Percentiles rank a stretch among this genome's conserved stretches.
Conservation (phyloP, 37 sponge, comb jelly and placozoan species). For the Beroe forskalii region DNA sequence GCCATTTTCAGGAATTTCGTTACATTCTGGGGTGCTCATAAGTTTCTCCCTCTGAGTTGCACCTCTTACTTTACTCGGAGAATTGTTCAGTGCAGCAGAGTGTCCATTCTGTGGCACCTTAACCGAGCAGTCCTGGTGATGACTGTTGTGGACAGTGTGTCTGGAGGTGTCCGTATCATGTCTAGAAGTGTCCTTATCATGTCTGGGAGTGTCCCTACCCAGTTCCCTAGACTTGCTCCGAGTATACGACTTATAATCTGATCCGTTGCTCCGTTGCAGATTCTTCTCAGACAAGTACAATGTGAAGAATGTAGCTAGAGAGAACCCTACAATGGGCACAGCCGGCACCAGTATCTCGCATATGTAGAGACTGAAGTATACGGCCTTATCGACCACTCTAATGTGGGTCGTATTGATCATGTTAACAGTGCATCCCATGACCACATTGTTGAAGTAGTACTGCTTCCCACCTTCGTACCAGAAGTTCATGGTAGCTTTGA, state of each 20-base stretch:
- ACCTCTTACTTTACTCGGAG: too few relatives aligned
- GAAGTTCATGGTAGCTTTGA: slow-evolving; percentile 35
- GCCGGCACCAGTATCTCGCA: slow-evolving; percentile 24
- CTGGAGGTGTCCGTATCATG: too few relatives aligned
- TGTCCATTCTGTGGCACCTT: too few relatives aligned
- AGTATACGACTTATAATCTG: not conserved
- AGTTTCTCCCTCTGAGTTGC: too few relatives aligned
- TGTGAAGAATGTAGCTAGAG: not conserved
- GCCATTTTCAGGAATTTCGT: too few relatives aligned
- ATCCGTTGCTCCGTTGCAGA: not conserved
- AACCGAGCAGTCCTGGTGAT: too few relatives aligned
- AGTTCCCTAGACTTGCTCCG: not conserved
- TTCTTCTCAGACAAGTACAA: not conserved
- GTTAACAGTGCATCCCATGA: slow-evolving; percentile 8
- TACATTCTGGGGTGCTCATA: too few relatives aligned
- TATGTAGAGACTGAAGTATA: not conserved
- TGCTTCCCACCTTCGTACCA: not conserved
- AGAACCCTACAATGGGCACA: not conserved
- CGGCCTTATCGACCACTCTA: not conserved
- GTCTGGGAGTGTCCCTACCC: too few relatives aligned
- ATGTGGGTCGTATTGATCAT: not conserved
- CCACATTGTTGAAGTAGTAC: not conserved
- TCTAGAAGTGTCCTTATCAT: too few relatives aligned
- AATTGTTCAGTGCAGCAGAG: too few relatives aligned
- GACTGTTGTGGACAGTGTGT: too few relatives aligned